A percentile compares a stretch with the other conserved stretches of the same genome.
Evolutionary conservation across 2,797 vertebrate species (phyloP).

Genomic region (Scyliorhinus canicula): DNA sequence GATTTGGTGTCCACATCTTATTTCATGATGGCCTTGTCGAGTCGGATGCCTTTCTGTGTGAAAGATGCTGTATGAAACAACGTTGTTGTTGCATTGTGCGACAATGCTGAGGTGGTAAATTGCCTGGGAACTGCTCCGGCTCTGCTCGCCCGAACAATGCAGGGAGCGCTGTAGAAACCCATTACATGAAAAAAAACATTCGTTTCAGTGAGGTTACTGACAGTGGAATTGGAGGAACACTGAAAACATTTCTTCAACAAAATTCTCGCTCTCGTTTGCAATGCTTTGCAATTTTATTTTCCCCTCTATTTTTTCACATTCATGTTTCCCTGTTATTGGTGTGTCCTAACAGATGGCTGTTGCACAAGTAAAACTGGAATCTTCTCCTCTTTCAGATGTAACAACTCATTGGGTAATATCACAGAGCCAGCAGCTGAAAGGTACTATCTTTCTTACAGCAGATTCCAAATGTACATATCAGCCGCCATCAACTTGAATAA

Average conservation of each 20-base stretch:
- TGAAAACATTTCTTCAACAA: background rate
- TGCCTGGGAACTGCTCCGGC: background rate
- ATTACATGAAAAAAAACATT: background rate
- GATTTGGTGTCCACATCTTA: too few relatives aligned
- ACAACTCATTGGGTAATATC: background rate
- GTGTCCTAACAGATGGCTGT: background rate
- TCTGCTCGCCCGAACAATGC: background rate
- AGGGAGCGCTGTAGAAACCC: background rate
- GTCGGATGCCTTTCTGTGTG: background rate
- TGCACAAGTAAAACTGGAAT: background rate
- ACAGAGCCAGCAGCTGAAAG: background rate
- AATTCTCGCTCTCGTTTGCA: background rate
- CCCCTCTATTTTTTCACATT: background rate
- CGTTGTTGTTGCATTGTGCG: background rate
- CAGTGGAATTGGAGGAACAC: background rate
- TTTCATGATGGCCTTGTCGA: background rate
- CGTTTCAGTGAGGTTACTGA: too few relatives aligned
- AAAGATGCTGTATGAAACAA: background rate
- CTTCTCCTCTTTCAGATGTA: background rate
- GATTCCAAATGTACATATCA: background rate
- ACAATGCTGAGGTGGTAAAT: background rate
- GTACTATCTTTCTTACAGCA: background rate
- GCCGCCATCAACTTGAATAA: background rate
- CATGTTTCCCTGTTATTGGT: background rate
- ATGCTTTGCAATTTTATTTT: background rate